phyloP scores from a whole-genome alignment of 2,888 invertebrate genomes.

The Scaptomyza caliginosa region DNA sequence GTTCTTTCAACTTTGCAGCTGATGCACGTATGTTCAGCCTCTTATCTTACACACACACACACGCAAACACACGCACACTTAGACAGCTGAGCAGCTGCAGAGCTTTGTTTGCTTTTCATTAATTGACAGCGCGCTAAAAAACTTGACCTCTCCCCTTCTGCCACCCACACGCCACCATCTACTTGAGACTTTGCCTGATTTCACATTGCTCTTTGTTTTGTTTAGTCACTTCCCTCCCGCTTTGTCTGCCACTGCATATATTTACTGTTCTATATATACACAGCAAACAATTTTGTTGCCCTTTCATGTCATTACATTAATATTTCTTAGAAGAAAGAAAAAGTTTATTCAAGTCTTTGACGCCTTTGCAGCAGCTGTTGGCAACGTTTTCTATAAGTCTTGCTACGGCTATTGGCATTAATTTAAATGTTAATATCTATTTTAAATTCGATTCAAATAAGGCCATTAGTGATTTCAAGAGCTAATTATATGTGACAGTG shows the following conservation, averaged over 20 bases:
- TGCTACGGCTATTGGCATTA: slow-evolving; percentile 32
- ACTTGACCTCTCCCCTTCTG: slow-evolving; percentile 33
- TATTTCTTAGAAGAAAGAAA: not conserved
- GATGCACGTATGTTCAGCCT: slow-evolving; percentile 13
- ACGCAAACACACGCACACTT: slow-evolving; percentile 13
- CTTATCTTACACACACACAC: slow-evolving; percentile 18
- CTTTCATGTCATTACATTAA: not conserved
- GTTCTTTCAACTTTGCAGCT: slow-evolving; percentile 70
- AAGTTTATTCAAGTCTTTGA: slow-evolving; percentile 33
- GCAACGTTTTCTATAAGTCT: slow-evolving; percentile 21
- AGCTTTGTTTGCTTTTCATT: slow-evolving; percentile 75
- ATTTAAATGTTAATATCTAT: slow-evolving; percentile 54
- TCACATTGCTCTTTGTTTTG: slow-evolving; percentile 9
- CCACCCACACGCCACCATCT: not conserved
- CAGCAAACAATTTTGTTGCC: not conserved
- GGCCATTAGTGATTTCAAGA: slow-evolving; percentile 23
- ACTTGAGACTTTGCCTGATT: not conserved
- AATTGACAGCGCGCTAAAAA: slow-evolving; percentile 37
- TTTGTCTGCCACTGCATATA: slow-evolving; percentile 22
- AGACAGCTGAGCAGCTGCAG: slow-evolving; percentile 41
- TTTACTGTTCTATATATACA: slow-evolving; percentile 26
- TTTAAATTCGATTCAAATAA: slow-evolving; percentile 57
- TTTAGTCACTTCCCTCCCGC: slow-evolving; percentile 17
- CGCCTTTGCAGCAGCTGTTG: slow-evolving; percentile 20
- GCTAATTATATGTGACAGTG: slow-evolving; percentile 52